Evolutionary conservation across 2,888 invertebrate species (phyloP).

Genomic region (Loripinus fragilis): DNA sequence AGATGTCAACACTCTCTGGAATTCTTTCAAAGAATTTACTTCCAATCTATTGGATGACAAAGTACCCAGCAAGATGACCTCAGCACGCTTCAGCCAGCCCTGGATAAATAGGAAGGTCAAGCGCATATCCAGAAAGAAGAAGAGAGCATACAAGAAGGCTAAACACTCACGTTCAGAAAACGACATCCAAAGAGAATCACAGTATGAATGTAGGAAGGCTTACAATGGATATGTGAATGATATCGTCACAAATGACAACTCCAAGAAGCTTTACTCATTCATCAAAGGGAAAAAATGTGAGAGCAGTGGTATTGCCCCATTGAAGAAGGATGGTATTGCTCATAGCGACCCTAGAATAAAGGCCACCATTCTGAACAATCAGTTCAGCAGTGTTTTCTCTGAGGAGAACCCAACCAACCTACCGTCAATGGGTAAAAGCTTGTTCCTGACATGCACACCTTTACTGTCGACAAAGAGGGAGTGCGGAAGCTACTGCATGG

Average conservation of each 20-base stretch:
- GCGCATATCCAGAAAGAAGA: slow-evolving; percentile 17
- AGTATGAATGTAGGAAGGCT: slow-evolving; percentile 20
- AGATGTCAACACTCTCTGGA: neutral
- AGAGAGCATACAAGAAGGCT: neutral
- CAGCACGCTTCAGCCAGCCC: slow-evolving; percentile 5
- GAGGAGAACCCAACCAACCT: too few species aligned
- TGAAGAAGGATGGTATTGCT: too few species aligned
- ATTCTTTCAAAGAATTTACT: neutral
- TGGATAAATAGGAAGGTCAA: slow-evolving; percentile 6
- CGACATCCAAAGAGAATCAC: neutral
- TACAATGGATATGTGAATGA: neutral
- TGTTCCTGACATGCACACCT: too few species aligned
- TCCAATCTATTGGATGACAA: neutral
- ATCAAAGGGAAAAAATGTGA: slow-evolving; percentile 18
- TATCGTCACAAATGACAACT: neutral
- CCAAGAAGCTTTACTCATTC: slow-evolving; percentile 24
- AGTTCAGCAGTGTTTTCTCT: too few species aligned
- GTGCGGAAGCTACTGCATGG: too few species aligned
- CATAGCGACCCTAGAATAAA: too few species aligned
- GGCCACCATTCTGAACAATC: too few species aligned
- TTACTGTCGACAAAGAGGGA: too few species aligned
- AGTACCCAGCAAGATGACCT: slow-evolving; percentile 2
- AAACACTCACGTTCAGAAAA: neutral
- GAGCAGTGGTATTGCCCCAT: too few species aligned
- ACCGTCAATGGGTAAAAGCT: too few species aligned